Evolutionary conservation across 2,888 invertebrate genomes (phyloP).

Genomic region (Megamerina dolium): DNA sequence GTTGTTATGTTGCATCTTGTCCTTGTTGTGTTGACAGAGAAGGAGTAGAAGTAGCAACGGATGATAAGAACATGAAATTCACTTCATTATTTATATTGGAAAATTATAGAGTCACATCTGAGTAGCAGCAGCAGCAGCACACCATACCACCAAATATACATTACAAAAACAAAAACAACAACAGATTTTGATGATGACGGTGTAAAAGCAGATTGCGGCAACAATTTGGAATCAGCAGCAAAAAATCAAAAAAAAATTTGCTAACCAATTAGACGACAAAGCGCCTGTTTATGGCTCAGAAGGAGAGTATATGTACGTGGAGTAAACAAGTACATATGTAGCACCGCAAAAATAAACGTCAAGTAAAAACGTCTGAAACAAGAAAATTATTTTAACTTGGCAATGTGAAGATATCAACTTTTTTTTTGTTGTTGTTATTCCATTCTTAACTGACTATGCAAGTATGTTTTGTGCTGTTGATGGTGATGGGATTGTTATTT

Average conservation of each 20-base stretch:
- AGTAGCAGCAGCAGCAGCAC: neutral
- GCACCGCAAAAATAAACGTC: conserved; percentile 1
- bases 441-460: neutral
- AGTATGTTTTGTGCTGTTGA: neutral
- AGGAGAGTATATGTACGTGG: neutral
- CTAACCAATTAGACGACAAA: conserved; percentile 13
- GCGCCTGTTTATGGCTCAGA: conserved; percentile 11
- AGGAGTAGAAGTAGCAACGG: too few relatives aligned
- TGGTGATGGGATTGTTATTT: neutral
- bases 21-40: too few relatives aligned
- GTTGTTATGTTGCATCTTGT: too few relatives aligned
- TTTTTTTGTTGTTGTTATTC: neutral
- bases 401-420: neutral
- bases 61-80: conserved; percentile 11
- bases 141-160: too few relatives aligned
- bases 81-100: conserved; percentile 24
- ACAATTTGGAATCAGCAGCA: neutral
- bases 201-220: conserved; percentile 1
- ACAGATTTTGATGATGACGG: too few relatives aligned
- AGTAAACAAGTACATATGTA: neutral
- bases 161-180: too few relatives aligned
- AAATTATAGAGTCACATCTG: conserved; percentile 19
- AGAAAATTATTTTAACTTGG: conserved; percentile 7
- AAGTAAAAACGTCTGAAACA: conserved; percentile 2
- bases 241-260: too few relatives aligned